Base-by-base conservation (phyloP, 2,888 invertebrate genomes). In the Torymus tubicola region DNA sequence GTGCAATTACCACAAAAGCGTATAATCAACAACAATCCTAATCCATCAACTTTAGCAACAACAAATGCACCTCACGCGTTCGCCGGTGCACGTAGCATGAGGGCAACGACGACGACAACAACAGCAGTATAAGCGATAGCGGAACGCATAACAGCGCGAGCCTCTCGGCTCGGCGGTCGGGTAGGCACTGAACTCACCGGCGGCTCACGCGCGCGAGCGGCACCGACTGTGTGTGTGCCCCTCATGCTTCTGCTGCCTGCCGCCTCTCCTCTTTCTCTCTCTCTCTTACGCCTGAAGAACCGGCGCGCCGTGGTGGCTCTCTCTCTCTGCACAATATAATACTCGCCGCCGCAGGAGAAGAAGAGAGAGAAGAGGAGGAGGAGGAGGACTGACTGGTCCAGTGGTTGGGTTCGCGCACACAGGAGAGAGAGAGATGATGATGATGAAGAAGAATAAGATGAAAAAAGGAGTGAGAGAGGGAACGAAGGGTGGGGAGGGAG, bases 151-250 rank as follows among this genome's bases (percentile, higher is more conserved):
- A 42, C 42, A 42, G 55, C 50, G 13, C 76, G 69, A 69, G 77
- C 83, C 82, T 71, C 73, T 60, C 84, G 65, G 65, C 78, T 83
- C 84, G 84, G 75, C 72, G 73, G 53, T 81, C 81, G 75, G 64
- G 31, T 16, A 72, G 60, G 64, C 64, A 81, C 81, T 81, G 81
- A 78, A 16, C 68, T 52, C 52, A 42, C 21, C 31, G 53, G 11
- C 21, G 24, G 73, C 61, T 11, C 21, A 24, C 52, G 57, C 64
- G 55, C 55, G 2, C 72, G n/a, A n/a, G 60, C 57, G 52, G 60
- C 12, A 31, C 42, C 16, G 31, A 2, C 55, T 31, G 21, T n/a
- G 21, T 21, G 21, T 21, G 21, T n/a, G 42, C 63, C 14, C 14
- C 16, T 14, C 14, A 8, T 21, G 21, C 21, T 21, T 21, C 21